A percentile compares a stretch with the other conserved stretches of the same genome.
phyloP scores from a whole-genome alignment of 2,888 invertebrate species.

The Dioctria rufipes region DNA sequence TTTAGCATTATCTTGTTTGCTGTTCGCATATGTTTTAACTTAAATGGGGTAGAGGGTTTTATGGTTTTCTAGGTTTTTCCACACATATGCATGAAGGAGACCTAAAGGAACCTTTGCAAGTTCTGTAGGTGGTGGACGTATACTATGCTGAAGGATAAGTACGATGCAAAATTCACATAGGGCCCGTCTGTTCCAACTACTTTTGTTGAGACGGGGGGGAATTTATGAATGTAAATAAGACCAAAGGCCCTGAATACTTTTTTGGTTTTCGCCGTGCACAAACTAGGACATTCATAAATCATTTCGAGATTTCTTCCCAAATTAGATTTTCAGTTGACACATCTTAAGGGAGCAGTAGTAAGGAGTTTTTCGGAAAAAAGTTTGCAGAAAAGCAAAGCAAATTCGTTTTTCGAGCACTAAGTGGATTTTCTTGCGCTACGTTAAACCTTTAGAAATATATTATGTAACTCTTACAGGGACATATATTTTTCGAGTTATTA shows the following conservation, averaged over 20 bases:
- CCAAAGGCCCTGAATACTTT: not conserved
- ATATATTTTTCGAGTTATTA: too few species aligned
- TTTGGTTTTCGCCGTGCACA: conserved; percentile 29
- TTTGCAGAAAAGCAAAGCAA: not conserved
- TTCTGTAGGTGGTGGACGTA: not conserved
- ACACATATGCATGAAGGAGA: not conserved
- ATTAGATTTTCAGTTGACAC: conserved; percentile 49
- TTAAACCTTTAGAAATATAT: too few species aligned
- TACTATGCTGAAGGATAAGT: not conserved
- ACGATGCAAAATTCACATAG: not conserved
- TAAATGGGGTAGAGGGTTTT: conserved; percentile 16
- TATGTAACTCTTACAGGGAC: too few species aligned
- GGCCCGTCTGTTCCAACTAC: conserved; percentile 26
- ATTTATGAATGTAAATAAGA: conserved; percentile 49
- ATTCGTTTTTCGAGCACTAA: too few species aligned
- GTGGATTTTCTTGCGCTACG: too few species aligned
- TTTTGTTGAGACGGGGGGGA: not conserved
- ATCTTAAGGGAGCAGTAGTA: conserved; percentile 8
- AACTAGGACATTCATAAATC: conserved; percentile 43
- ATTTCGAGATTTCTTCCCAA: conserved; percentile 39
- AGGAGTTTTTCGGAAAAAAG: conserved; percentile 4
- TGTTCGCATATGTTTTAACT: conserved; percentile 45
- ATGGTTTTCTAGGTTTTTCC: not conserved
- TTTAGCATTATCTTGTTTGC: conserved; percentile 47
- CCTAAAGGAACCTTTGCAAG: not conserved